A percentile compares a stretch with the other conserved stretches of the same genome.
Evolutionary conservation across 2,888 invertebrate species (phyloP).

Genomic region (Emesis furor): DNA sequence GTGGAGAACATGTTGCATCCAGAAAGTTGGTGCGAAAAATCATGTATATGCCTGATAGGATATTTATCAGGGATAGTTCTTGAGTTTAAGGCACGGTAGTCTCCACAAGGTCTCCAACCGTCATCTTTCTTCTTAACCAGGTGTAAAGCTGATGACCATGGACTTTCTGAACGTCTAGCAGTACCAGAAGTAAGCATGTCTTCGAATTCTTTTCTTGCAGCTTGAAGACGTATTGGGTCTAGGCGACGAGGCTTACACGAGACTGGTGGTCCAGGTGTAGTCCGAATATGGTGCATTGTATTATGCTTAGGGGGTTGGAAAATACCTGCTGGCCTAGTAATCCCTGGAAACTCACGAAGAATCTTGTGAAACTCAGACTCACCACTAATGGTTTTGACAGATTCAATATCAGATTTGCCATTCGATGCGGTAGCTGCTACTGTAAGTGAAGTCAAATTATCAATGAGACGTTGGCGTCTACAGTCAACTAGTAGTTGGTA

Average conservation of each 20-base stretch:
- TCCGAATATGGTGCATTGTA: too few species aligned
- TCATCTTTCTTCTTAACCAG: not conserved
- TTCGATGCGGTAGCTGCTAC: too few species aligned
- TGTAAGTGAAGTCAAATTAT: too few species aligned
- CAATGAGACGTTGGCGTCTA: too few species aligned
- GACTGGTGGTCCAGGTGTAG: too few species aligned
- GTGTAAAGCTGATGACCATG: constrained; percentile 53
- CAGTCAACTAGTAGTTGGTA: too few species aligned
- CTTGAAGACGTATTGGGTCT: constrained; percentile 49
- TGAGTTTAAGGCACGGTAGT: constrained; percentile 21
- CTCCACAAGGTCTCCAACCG: constrained; percentile 28
- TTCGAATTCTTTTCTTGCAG: constrained; percentile 64
- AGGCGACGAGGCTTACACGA: constrained; percentile 50
- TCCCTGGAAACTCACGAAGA: too few species aligned
- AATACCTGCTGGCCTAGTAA: too few species aligned
- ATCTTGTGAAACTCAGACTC: too few species aligned
- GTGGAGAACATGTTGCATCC: constrained; percentile 44
- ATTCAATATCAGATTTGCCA: too few species aligned
- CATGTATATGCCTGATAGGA: constrained; percentile 43
- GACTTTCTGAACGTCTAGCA: constrained; percentile 54
- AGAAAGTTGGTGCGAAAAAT: constrained; percentile 38
- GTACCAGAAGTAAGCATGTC: constrained; percentile 62
- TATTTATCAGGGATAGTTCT: constrained; percentile 44
- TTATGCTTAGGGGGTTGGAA: too few species aligned
- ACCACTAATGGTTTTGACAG: too few species aligned